These are phyloP conservation scores for Anthoptus insignis DNA, from an alignment of 2,888 invertebrate species.

Conservation along the genomic window DNA sequence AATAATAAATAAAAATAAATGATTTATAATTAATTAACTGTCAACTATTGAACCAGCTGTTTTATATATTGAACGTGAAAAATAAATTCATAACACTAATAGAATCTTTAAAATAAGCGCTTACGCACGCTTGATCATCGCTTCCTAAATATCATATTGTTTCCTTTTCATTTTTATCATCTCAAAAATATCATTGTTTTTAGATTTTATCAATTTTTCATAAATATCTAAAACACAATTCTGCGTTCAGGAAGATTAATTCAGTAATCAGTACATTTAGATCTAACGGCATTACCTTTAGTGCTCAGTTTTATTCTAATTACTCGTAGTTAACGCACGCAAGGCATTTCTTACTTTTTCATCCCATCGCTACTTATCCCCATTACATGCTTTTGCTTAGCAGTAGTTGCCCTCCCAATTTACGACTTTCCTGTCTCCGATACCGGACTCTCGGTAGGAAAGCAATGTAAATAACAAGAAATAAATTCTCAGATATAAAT, in stretches of 20 bases:
- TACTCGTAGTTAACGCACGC: constrained; percentile 5
- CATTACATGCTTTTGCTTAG: constrained; percentile 65
- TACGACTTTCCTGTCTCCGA: constrained; percentile 85
- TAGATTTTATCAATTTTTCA: no score
- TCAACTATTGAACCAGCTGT: no score
- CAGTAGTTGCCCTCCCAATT: constrained; percentile 68
- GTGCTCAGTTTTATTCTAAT: not conserved
- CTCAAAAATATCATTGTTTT: not conserved
- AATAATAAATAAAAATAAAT: no score
- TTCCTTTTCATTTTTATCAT: not conserved
- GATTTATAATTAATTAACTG: no score
- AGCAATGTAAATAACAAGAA: constrained; percentile 68
- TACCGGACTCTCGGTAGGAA: constrained; percentile 82
- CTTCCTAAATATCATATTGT: constrained; percentile 49
- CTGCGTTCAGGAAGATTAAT: no score
- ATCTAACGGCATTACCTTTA: no score
- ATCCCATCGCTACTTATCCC: constrained; percentile 42
- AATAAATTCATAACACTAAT: constrained; percentile 21
- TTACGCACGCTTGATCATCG: constrained; percentile 72
- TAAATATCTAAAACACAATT: no score
- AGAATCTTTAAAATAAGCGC: constrained; percentile 48
- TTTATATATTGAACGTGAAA: not conserved
- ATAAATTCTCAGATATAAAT: constrained; percentile 85
- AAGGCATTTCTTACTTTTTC: constrained; percentile 4
- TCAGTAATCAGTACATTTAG: no score